Evolutionary conservation across 2,888 invertebrate genomes (phyloP).

Genomic region (Thereva nobilitata): DNA sequence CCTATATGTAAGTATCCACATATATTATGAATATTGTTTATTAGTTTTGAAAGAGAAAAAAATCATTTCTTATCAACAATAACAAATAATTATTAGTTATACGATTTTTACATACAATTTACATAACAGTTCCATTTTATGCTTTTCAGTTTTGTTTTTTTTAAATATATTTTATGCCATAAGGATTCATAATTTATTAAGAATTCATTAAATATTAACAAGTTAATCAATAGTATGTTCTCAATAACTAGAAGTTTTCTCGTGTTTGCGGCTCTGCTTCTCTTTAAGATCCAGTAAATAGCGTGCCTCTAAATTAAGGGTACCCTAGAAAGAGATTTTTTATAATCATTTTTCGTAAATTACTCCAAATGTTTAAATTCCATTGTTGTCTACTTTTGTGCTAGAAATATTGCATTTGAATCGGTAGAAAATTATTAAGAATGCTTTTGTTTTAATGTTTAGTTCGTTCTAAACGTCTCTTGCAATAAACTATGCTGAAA

Average conservation of each 20-base stretch:
- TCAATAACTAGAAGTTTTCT: conserved; percentile 24
- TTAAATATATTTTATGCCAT: conserved; percentile 7
- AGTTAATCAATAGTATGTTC: conserved; percentile 26
- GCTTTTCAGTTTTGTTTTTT: conserved; percentile 24
- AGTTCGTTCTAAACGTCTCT: no score
- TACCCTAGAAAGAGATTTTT: no score
- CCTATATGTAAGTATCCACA: neutral
- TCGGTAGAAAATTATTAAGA: no score
- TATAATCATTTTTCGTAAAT: no score
- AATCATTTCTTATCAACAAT: conserved; percentile 39
- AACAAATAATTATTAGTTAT: conserved; percentile 39
- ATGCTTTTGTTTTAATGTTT: no score
- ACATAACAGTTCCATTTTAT: conserved; percentile 39
- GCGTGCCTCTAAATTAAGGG: no score
- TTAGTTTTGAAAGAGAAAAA: conserved; percentile 30
- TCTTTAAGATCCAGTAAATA: no score
- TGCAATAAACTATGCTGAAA: no score
- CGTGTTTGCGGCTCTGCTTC: neutral
- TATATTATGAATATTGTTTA: neutral
- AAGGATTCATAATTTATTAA: conserved; percentile 22
- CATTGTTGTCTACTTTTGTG: no score
- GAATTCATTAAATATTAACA: conserved; percentile 35
- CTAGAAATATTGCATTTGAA: no score
- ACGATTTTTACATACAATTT: conserved; percentile 41
- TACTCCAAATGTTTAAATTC: no score